Base-by-base conservation (phyloP, 92 coral and sea anemone species). In the Heliopora coerulea region DNA sequence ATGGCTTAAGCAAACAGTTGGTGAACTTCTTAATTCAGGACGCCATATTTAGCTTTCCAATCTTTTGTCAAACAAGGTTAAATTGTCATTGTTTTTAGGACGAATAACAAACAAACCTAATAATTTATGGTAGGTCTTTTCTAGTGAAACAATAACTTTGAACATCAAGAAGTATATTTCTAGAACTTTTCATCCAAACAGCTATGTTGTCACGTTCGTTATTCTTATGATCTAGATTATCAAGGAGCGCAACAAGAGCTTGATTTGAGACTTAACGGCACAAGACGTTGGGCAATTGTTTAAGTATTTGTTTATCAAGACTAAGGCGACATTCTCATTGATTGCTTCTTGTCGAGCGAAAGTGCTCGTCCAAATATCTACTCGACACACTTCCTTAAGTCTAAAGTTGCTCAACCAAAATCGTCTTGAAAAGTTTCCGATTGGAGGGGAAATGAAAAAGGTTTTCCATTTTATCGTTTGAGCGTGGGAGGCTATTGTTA, bases 261-360 rank as follows among this genome's bases (percentile, higher is more conserved):
- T n/a, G n/a, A n/a, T n/a, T n/a, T n/a, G n/a, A n/a, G n/a, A n/a
- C n/a, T n/a, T n/a, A n/a, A n/a, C n/a, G n/a, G n/a, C n/a, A n/a
- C n/a, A n/a, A n/a, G n/a, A n/a, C n/a, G n/a, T 46, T 46, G 15
- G 52, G n/a, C n/a, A 46, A 46, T 8, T n/a, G 12, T 8, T 8
- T 46, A 46, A 46, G 52, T 2, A 46, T 37, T 37, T 46, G 52
- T 46, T 46, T 46, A 46, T 46, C 52, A n/a, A 46, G 52, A 46
- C 52, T 6, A 46, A 46, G 52, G 15, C 3, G 52, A n/a, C 42
- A 37, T 37, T 5, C 42, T 37, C 12, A 37, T 37, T 37, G 42
- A 5, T 37, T 37, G n/a, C n/a, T 37, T 37, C 12, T 37, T 37
- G 42, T 37, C 42, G 5, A 37, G 42, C 12, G 42, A 37, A 37